Base-by-base conservation (phyloP, 2,888 invertebrate genomes). In the Nipponacmea schrenckii region DNA sequence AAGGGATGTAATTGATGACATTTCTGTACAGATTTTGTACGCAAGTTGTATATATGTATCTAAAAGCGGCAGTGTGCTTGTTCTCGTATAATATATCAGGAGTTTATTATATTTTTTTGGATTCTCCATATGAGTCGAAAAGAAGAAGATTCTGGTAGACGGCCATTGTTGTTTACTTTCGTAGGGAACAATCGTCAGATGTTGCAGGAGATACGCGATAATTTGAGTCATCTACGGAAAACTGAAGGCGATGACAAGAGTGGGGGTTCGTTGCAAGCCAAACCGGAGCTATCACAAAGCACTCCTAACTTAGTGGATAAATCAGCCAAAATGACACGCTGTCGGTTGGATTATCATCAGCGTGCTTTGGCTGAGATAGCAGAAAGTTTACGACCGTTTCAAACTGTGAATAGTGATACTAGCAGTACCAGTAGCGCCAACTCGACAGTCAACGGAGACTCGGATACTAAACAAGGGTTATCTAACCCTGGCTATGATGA, bases 361-460 rank as follows among this genome's bases (percentile, higher is more conserved):
- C 94, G 94, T 91, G 95, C 95, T 88, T 92, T 95, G 90, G 94
- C 94, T 90, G 94, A 94, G 90, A 95, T 95, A 86, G 92, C 95
- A 83, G 94, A 94, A 89, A 94, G 94, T 74, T 90, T 95, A 83
- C 91, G 93, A 84, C 95, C 94, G 69, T 95, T 94, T 50, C 75
- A 73, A 71, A 78, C 72, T 66, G 73, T n/a, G 44, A 68, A 71
- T 56, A 68, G 69, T 15, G 66, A 68, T 62, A 67, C 74, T 56
- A 70, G 71, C 63, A 70, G 69, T 26, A 46, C 70, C 27, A 71
- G 76, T 67, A 62, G 76, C 62, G 69, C 74, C 17, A 71, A 74
- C 63, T 71, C 73, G 8, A 71, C 74, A 31, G 74, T 71, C 2
- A 67, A 70, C 24, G 71, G 66, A 26, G 77, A 75, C 56, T 44